phyloP scores from a whole-genome alignment of 2,113 vertebrate species.

The Brachyhypopomus occidentalis region DNA sequence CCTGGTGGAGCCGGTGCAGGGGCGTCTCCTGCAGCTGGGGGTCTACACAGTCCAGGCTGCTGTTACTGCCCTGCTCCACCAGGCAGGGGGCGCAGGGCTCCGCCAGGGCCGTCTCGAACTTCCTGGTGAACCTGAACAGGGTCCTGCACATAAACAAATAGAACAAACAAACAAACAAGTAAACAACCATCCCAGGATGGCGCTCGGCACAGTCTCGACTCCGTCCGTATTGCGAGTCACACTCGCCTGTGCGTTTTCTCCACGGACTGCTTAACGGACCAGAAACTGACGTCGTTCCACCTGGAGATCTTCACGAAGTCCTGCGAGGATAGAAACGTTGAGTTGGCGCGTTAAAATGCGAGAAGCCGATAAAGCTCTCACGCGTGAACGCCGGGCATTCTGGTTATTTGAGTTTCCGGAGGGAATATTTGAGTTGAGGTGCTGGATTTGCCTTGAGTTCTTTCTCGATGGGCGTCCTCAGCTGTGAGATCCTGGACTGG shows the following conservation, averaged over 20 bases:
- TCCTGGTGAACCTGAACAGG: constrained; percentile 96
- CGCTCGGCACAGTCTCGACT: too few species aligned
- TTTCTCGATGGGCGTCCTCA: constrained; percentile 91
- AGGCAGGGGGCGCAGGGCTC: constrained; percentile 80
- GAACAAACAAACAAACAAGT: neutral
- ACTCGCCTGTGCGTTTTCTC: constrained; percentile 93
- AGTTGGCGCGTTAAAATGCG: neutral
- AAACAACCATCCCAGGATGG: neutral
- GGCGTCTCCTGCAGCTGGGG: constrained; percentile 71
- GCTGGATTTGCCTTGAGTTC: constrained; percentile 85
- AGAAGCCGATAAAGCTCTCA: neutral
- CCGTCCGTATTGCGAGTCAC: too few species aligned
- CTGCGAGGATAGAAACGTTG: constrained; percentile 64
- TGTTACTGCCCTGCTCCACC: constrained; percentile 78
- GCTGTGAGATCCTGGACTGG: constrained; percentile 80
- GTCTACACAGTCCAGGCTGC: constrained; percentile 73
- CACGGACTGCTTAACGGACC: constrained; percentile 96
- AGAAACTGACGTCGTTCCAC: constrained; percentile 98
- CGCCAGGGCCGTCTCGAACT: constrained; percentile 83
- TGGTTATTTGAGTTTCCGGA: neutral
- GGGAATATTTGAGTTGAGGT: too few species aligned
- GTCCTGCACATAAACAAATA: constrained; percentile 73
- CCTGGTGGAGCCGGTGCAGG: constrained; percentile 76
- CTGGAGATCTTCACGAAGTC: constrained; percentile 97
- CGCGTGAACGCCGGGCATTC: neutral